These are phyloP conservation scores for Channa argus DNA, from an alignment of 2,113 vertebrate genomes.

Conservation along the genomic window DNA sequence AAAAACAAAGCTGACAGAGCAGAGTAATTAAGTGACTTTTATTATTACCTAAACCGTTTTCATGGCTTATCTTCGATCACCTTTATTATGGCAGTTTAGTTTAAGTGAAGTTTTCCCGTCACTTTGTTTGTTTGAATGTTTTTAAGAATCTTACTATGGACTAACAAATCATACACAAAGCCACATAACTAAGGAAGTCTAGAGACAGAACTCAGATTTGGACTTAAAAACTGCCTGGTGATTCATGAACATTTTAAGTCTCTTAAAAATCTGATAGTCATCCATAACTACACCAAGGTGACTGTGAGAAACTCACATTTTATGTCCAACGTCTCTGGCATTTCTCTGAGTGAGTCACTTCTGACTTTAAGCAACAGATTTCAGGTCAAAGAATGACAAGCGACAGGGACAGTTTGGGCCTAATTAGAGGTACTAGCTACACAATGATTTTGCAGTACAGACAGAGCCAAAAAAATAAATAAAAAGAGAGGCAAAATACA, in stretches of 20 bases:
- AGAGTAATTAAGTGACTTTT: slow-evolving; percentile 1
- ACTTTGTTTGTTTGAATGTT: no score
- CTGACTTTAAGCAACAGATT: slow-evolving; percentile 18
- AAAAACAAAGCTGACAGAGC: slow-evolving; percentile 38
- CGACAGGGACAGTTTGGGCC: slow-evolving; percentile 1
- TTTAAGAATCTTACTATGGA: neutral
- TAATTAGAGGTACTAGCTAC: slow-evolving; percentile 21
- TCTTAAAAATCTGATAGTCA: neutral
- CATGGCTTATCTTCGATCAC: neutral
- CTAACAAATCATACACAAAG: neutral
- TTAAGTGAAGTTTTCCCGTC: no score
- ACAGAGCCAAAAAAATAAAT: slow-evolving; percentile 3
- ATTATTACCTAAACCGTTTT: neutral
- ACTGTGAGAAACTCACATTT: no score
- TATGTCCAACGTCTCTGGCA: neutral
- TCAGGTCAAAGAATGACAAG: slow-evolving; percentile 2
- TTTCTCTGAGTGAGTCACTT: slow-evolving; percentile 19
- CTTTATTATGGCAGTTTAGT: neutral
- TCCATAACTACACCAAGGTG: no score
- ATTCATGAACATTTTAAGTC: neutral
- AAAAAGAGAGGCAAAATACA: neutral
- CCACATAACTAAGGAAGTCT: no score
- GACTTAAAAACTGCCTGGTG: neutral
- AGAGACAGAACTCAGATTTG: neutral
- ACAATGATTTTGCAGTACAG: slow-evolving; percentile 17